Percentiles rank a stretch among this genome's conserved stretches.
These are phyloP conservation scores for Cydia amplana DNA, from an alignment of 1,140 invertebrate genomes.

Conservation along the genomic window DNA sequence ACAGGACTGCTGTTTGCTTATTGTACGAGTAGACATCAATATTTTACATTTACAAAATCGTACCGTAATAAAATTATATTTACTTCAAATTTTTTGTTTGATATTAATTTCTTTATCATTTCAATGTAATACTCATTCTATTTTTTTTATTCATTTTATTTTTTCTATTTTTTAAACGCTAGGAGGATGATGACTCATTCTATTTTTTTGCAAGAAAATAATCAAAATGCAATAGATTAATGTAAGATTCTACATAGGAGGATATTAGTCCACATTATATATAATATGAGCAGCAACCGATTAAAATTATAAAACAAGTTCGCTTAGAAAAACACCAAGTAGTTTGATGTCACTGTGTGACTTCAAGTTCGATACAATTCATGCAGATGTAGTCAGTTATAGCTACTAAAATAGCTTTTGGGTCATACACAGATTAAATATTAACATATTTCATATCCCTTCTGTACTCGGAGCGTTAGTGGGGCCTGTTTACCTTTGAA, in stretches of 20 bases:
- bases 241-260: not conserved
- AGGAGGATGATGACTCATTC: no score
- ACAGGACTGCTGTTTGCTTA: not conserved
- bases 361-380: conserved; percentile 4
- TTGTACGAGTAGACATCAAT: not conserved
- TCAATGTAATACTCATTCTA: no score
- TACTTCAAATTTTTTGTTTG: no score
- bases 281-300: conserved; percentile 2
- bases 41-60: not conserved
- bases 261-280: conserved; percentile 7
- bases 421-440: not conserved
- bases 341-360: not conserved
- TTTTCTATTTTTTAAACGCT: no score
- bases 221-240: no score
- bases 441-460: not conserved
- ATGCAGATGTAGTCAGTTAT: conserved; percentile 22
- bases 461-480: not conserved
- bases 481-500: not conserved
- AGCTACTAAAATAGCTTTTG: not conserved
- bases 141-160: no score
- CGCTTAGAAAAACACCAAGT: not conserved
- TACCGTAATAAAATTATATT: not conserved
- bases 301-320: conserved; percentile 8
- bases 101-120: no score
- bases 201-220: no score